These are phyloP conservation scores for Sitta europaea DNA, from an alignment of 2,113 vertebrate genomes.

Conservation along the genomic window DNA sequence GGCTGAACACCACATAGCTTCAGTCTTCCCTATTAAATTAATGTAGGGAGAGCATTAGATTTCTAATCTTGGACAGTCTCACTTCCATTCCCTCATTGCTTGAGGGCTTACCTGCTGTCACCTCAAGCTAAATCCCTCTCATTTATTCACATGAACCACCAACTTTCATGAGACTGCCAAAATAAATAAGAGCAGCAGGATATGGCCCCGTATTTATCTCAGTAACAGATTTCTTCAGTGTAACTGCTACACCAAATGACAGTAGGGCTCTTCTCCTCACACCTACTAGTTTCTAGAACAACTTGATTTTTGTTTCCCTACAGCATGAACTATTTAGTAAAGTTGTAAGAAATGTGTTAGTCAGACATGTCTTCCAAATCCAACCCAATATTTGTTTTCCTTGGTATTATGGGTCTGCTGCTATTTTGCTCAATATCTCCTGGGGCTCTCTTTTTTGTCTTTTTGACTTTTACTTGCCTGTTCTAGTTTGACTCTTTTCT, in stretches of 20 bases:
- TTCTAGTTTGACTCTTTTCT: background rate
- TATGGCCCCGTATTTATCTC: background rate
- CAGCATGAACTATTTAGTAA: background rate
- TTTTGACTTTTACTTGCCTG: background rate
- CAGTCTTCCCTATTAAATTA: slow-evolving; percentile 39
- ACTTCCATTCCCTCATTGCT: slow-evolving; percentile 17
- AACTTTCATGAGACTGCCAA: background rate
- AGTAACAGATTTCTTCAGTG: background rate
- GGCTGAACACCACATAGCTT: slow-evolving; percentile 6
- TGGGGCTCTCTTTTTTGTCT: background rate
- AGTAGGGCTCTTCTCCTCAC: background rate
- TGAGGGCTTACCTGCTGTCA: slow-evolving; percentile 37
- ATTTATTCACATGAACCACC: slow-evolving; percentile 6
- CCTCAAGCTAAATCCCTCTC: slow-evolving; percentile 30
- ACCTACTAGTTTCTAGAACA: background rate
- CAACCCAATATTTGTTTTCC: background rate
- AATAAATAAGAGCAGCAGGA: slow-evolving; percentile 11
- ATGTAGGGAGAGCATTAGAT: slow-evolving; percentile 19
- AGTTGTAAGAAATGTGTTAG: background rate
- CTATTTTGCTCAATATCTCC: background rate
- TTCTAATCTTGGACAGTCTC: slow-evolving; percentile 40
- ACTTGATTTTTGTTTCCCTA: background rate
- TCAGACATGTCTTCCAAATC: background rate
- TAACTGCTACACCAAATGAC: background rate
- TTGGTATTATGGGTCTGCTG: background rate